Evolutionary conservation across 2,797 vertebrate genomes (phyloP), one percentile per base, ranked within the genome.

Genomic region (Lithobates pipiens): DNA sequence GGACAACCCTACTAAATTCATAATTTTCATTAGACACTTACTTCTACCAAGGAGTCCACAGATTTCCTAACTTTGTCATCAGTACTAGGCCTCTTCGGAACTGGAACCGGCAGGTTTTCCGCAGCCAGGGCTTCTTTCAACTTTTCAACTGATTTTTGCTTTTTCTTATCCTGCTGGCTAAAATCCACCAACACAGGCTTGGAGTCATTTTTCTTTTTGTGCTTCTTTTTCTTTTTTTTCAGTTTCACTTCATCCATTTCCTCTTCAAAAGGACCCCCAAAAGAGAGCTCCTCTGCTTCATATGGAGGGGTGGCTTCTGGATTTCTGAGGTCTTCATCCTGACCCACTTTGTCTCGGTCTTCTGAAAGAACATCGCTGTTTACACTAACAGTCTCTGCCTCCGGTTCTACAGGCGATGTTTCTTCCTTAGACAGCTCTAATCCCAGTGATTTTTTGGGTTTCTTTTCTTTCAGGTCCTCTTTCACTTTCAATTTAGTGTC

Each of bases 161-260:
- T 95, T 88, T 90, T 94, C 86, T 88, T 95, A 71, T 94, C 94
- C 61, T 46, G 76, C 54, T 5, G 70, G 39, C 0, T 11, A 10
- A 89, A 90, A 0, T 86, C 91, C 50, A 68, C 83, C 82, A 92
- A 92, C 0, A 13, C 4, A 81, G 86, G 89, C 76, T 54, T 92
- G 68, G 16, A 65, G 46, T 92, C 92, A 83, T 77, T 85, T 87
- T 82, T 39, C 44, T 92, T 87, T 85, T 91, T 95, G 89, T 95
- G 96, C 6, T 72, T 86, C 85, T 95, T 97, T 65, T 93, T 96
- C 80, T 96, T 97, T 89, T 95, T 98, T 81, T 91, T 96, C 89
- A 88, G 71, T 86, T 92, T 97, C 21, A 89, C 87, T 4, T 94
- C 93, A 50, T 29, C 39, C 25, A 76, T 61, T 7, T 93, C 92